Base-by-base conservation (phyloP, 2,113 vertebrate species). In the Ardeotis arabs region DNA sequence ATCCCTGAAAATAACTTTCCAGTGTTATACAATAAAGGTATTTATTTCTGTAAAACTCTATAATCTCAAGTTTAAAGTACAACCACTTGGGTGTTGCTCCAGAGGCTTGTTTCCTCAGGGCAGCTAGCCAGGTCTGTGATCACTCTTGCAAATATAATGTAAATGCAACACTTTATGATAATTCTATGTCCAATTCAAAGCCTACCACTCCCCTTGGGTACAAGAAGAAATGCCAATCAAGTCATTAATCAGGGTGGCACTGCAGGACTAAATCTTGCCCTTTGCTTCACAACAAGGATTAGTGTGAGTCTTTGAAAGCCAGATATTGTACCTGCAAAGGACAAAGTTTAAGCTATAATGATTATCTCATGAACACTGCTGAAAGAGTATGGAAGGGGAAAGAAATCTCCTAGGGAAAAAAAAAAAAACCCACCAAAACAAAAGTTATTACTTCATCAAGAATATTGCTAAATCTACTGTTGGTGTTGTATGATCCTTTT, bases 201-300 rank as follows among this genome's bases (percentile, higher is more conserved):
- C 20, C 15, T 73, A 72, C 62, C 35, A 49, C 64, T 64, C 77
- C 86, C 73, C 53, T 78, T 76, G 53, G 79, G 45, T 76, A 79
- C n/a, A 69, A 81, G 50, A 75, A 59, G 21, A 81, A 95, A 89
- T 47, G 12, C 37, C 35, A 93, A 53, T 29, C 45, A 92, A 53
- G 50, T 72, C 47, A 79, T 92, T 91, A 91, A 78, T 82, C 89
- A 92, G 60, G 58, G 90, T 87, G 83, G 44, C 53, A 82, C 39
- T 75, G 53, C 15, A 87, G 35, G 39, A 53, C 39, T 75, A 63
- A 62, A 56, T 55, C 60, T 52, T 89, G 25, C 56, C 69, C 73
- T 95, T 95, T 93, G 80, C 7, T n/a, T 93, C 73, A 68, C 47
- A 72, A 52, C 18, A 24, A 1, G 3, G 45, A 68, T 84, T 84